phyloP scores from a whole-genome alignment of 2,888 invertebrate genomes.

The Cheilosia soror region DNA sequence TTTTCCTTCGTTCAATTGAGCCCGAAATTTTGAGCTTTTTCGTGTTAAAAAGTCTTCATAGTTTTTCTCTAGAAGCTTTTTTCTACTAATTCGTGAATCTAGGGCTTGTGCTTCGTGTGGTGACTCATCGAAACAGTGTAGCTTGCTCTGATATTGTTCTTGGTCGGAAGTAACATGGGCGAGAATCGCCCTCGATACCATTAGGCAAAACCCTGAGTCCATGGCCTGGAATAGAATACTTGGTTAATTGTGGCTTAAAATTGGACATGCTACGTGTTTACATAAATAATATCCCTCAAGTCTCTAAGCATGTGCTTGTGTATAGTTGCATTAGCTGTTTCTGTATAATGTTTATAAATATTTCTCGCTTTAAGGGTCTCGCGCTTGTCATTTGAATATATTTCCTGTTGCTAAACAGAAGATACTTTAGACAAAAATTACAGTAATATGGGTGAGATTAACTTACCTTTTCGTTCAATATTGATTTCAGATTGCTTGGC shows the following conservation, averaged over 20 bases:
- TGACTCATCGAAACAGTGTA: constrained; percentile 11
- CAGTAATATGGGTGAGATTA: background rate
- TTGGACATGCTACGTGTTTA: background rate
- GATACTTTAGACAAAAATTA: background rate
- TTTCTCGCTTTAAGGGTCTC: constrained; percentile 39
- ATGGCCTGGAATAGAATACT: constrained; percentile 33
- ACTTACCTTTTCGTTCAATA: constrained; percentile 9
- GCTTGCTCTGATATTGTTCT: constrained; percentile 23
- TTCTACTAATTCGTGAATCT: background rate
- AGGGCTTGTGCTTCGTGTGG: background rate
- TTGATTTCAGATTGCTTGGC: background rate
- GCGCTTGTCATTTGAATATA: constrained; percentile 21
- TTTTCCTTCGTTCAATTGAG: constrained; percentile 4
- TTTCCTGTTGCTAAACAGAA: constrained; percentile 40
- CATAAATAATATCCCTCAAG: constrained; percentile 49
- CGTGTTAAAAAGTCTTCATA: background rate
- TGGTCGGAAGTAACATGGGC: constrained; percentile 37
- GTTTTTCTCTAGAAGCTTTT: constrained; percentile 1
- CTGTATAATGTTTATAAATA: constrained; percentile 50
- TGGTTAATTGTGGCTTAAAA: background rate
- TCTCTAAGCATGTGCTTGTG: constrained; percentile 54
- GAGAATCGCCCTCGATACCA: constrained; percentile 54
- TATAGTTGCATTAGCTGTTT: constrained; percentile 22
- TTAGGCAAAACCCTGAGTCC: constrained; percentile 55
- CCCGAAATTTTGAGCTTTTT: background rate